phyloP scores from a whole-genome alignment of 1,140 invertebrate species.

The Drosophila watanabei region DNA sequence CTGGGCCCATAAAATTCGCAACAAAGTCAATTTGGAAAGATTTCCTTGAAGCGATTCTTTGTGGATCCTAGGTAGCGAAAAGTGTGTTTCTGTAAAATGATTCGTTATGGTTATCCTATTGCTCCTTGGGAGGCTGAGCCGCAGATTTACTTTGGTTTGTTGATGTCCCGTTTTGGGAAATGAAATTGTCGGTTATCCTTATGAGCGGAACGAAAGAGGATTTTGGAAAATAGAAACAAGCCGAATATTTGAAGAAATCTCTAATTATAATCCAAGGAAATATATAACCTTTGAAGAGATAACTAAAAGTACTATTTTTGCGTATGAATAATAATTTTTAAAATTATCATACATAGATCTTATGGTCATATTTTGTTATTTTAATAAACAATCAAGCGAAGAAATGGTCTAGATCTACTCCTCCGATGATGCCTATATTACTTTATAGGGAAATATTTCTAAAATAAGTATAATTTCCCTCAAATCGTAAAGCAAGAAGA shows the following conservation, averaged over 20 bases:
- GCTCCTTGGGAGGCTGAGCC: slow-evolving; percentile 16
- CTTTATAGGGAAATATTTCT: neutral
- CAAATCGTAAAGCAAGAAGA: too few species aligned
- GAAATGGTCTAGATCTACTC: neutral
- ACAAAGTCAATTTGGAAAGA: slow-evolving; percentile 72
- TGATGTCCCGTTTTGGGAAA: slow-evolving; percentile 25
- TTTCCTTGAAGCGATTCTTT: slow-evolving; percentile 5
- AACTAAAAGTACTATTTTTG: too few species aligned
- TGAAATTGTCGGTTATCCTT: slow-evolving; percentile 37
- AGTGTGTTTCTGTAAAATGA: slow-evolving; percentile 37
- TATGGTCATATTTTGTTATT: neutral
- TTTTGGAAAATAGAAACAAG: neutral
- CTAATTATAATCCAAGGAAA: neutral
- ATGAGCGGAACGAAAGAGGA: slow-evolving; percentile 21
- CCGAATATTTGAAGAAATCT: neutral
- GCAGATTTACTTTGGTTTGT: slow-evolving; percentile 35
- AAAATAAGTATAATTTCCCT: neutral
- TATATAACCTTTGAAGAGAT: neutral
- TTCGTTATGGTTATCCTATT: slow-evolving; percentile 45
- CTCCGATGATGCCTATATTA: too few species aligned
- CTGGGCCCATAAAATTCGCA: slow-evolving; percentile 79
- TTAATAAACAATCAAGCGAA: neutral
- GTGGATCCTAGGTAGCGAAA: slow-evolving; percentile 20
- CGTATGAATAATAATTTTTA: too few species aligned
- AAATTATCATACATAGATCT: too few species aligned